Base-by-base conservation (phyloP, 2,797 vertebrate genomes). In the Cynodonichthys magdalenae region DNA sequence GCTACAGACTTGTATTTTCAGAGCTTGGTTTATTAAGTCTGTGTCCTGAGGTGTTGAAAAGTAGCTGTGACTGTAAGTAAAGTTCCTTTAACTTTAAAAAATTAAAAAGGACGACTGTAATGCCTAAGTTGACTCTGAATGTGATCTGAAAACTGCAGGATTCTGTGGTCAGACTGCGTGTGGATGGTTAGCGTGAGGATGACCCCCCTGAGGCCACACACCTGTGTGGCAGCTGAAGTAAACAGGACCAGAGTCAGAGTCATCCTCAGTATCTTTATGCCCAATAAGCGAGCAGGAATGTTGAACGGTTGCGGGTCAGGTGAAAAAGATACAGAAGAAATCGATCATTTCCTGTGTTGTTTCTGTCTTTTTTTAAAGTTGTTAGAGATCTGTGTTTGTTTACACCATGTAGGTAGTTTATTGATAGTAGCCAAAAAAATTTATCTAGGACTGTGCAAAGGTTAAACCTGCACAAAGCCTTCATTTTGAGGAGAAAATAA, bases 201-300 rank as follows among this genome's bases (percentile, higher is more conserved):
- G 29, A 27, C 18, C 19, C 46, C 61, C 74, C 64, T 18, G 36
- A 80, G 83, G 82, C 54, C 78, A 67, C 69, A 87, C 86, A 88
- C 85, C 82, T 87, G 86, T 68, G 73, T 74, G 75, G 54, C 64
- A 80, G 66, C 69, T 51, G 52, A 39, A 66, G 44, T 77, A 51
- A 69, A 24, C 76, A 56, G 62, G 67, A 18, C 27, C 34, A 42
- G 73, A 77, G 75, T 88, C 63, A 78, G 9, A 55, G 80, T 89
- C 75, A 69, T 66, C 84, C 72, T 70, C 45, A 50, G 29, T 59
- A 56, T 74, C 66, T 72, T 84, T 83, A 80, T 86, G 80, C 79
- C 75, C 82, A 84, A 71, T 81, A 59, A 75, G 63, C 45, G 31
- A 53, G 45, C 56, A 80, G 85, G 87, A 89, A 89, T 90, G 83